Base-by-base conservation (phyloP, 2,113 vertebrate species). In the Macaca mulatta region DNA sequence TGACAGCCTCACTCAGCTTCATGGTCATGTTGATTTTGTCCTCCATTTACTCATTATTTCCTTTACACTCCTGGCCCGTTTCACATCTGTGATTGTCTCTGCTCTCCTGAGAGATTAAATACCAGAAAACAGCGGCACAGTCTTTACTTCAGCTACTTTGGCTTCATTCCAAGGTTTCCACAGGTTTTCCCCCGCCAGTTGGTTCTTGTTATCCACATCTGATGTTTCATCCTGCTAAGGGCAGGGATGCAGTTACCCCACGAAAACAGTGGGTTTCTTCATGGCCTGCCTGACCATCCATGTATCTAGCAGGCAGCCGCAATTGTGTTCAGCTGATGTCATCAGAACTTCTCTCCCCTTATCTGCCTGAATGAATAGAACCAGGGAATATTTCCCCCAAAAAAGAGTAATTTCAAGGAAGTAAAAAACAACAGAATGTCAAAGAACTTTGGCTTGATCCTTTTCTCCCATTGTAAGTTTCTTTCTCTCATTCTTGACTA, bases 391-490 rank as follows among this genome's bases (percentile, higher is more conserved):
- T 82, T 75, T 82, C 48, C 95, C 48, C 40, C 20, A 43, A 43
- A 43, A 87, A 93, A 81, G 57, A 67, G 40, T 48, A n/a, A 93
- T 40, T 89, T 83, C 11, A 27, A 92, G 50, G 59, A 84, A 90
- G 57, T 84, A 22, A 61, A 83, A 90, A 75, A 23, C 22, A 52
- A 80, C 10, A 43, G 72, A 69, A 22, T 48, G 57, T 50, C 55
- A n/a, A 55, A 70, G 57, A 94, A 74, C n/a, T 88, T 48, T 43
- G 7, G 22, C 69, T 72, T 84, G 13, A 79, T 70, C 30, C 40
- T 43, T 96, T 69, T 84, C 32, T 64, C 38, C 84, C 12, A 38
- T 48, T 6, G 18, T 59, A 10, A 40, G 9, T 79, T 93, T 55
- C 8, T 82, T 89, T 69, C 64, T 90, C 38, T 18, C 22, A 20